A percentile compares a stretch with the other conserved stretches of the same genome.
Evolutionary conservation across 2,113 vertebrate species (phyloP).

Genomic region (Mystacornis crossleyi): DNA sequence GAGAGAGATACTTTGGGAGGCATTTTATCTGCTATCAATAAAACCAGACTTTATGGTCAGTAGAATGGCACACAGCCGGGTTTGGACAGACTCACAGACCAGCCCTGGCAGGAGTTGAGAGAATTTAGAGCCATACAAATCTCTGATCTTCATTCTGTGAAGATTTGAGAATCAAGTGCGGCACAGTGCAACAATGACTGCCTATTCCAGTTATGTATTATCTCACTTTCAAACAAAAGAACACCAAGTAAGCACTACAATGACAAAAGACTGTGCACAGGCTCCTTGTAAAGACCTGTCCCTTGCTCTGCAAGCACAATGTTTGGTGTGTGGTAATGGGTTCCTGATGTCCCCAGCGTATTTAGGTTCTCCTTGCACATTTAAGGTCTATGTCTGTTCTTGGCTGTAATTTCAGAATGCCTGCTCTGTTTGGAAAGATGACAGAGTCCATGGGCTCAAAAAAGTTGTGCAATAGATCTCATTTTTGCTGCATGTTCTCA

Average conservation of each 20-base stretch:
- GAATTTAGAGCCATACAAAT: background rate
- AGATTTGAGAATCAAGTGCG: background rate
- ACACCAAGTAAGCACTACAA: background rate
- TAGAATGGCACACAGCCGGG: background rate
- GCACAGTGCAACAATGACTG: background rate
- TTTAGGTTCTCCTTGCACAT: background rate
- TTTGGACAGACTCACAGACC: background rate
- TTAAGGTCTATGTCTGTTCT: background rate
- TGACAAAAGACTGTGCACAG: background rate
- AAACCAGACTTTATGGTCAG: background rate
- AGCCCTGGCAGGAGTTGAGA: background rate
- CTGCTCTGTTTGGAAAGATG: background rate
- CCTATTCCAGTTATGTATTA: background rate
- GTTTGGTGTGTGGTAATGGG: background rate
- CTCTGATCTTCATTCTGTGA: background rate
- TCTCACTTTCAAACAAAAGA: background rate
- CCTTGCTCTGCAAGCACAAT: background rate
- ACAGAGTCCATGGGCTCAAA: background rate
- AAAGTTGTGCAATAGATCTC: background rate
- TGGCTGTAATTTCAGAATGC: background rate
- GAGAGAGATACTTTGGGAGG: background rate
- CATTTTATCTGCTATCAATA: background rate
- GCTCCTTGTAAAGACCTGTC: background rate
- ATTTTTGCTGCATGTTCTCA: constrained; percentile 25
- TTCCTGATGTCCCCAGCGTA: background rate